A percentile compares a stretch with the other conserved stretches of the same genome.
Evolutionary conservation across 64 coral and sea anemone species (phyloP).

Genomic region (Catalaphyllia jardinei): DNA sequence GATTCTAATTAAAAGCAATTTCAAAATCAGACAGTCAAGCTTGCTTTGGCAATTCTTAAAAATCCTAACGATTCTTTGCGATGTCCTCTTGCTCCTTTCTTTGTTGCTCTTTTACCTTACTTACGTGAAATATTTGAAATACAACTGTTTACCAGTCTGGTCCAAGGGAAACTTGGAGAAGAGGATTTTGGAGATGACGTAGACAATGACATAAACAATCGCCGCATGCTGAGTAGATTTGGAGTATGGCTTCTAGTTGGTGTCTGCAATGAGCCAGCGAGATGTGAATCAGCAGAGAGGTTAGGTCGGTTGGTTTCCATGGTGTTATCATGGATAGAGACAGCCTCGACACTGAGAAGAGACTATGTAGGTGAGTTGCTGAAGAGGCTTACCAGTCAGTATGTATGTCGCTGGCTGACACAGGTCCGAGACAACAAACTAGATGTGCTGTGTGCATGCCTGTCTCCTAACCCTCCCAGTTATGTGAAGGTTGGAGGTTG

Average conservation of each 20-base stretch:
- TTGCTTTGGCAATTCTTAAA: too few species aligned
- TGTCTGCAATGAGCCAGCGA: conserved; percentile 60
- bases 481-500: conserved; percentile 82
- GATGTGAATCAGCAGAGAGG: conserved; percentile 77
- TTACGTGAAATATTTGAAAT: background rate
- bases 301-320: conserved; percentile 89
- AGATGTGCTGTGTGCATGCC: conserved; percentile 80
- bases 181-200: conserved; percentile 77
- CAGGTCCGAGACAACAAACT: conserved; percentile 84
- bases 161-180: conserved; percentile 56
- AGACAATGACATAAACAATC: conserved; percentile 94
- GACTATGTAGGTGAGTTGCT: conserved; percentile 87
- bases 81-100: too few species aligned
- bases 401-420: conserved; percentile 88
- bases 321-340: conserved; percentile 92
- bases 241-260: conserved; percentile 92
- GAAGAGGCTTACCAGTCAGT: conserved; percentile 81
- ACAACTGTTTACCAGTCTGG: conserved; percentile 41
- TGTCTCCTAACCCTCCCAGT: conserved; percentile 80
- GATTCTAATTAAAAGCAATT: too few species aligned
- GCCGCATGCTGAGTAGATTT: conserved; percentile 93
- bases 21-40: too few species aligned
- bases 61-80: too few species aligned
- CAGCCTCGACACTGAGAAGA: conserved; percentile 71
- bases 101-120: background rate